These are phyloP conservation scores for Arremon aurantiirostris DNA, from an alignment of 2,797 vertebrate genomes.

Conservation along the genomic window DNA sequence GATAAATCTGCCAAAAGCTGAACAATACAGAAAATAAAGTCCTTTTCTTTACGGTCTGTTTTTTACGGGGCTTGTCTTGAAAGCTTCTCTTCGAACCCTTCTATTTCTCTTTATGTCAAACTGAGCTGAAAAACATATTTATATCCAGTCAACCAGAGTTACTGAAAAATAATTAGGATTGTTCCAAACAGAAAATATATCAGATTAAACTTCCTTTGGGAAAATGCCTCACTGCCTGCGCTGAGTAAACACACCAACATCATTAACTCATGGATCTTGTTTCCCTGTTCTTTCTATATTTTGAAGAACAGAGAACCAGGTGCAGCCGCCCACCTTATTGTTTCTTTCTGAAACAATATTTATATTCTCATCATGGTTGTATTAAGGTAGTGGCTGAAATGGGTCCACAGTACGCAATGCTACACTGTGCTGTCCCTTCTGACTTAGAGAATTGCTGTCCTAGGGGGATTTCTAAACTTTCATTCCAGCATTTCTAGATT, in stretches of 20 bases:
- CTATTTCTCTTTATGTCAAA: not conserved
- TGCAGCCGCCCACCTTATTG: not conserved
- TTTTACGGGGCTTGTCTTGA: slow-evolving; percentile 16
- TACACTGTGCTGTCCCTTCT: not conserved
- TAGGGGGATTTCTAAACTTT: slow-evolving; percentile 21
- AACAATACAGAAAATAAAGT: slow-evolving; percentile 46
- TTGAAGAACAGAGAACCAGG: not conserved
- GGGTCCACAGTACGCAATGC: not conserved
- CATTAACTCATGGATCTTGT: not conserved
- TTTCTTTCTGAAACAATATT: not conserved
- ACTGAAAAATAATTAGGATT: slow-evolving; percentile 46
- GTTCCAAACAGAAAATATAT: slow-evolving; percentile 28
- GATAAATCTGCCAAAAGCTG: slow-evolving; percentile 42
- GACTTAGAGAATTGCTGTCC: not conserved
- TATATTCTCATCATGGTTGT: not conserved
- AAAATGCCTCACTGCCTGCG: not conserved
- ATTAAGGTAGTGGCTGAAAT: not conserved
- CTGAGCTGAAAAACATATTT: not conserved
- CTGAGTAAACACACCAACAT: not conserved
- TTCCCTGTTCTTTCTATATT: not conserved
- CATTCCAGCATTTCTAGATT: not conserved
- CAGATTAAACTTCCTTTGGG: slow-evolving; percentile 40
- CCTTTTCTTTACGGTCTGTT: slow-evolving; percentile 28
- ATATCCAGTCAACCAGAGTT: slow-evolving; percentile 16
- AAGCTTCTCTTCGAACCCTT: not conserved